phyloP scores from a whole-genome alignment of 2,888 invertebrate genomes.

The Tetropium fuscum region DNA sequence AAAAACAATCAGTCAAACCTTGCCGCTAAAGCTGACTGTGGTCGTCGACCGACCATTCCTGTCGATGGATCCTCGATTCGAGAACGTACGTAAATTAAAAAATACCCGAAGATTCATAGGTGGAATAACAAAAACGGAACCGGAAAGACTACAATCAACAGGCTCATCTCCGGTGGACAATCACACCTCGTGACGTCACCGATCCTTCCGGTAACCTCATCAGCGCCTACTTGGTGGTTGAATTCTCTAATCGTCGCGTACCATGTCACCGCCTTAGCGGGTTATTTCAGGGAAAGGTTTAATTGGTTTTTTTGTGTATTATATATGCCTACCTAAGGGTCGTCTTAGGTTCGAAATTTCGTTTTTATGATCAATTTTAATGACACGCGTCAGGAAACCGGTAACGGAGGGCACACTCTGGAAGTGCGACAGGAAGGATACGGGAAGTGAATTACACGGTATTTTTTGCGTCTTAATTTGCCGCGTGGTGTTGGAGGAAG shows the following conservation, averaged over 20 bases:
- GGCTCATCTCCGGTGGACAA: constrained; percentile 63
- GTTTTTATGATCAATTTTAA: constrained; percentile 39
- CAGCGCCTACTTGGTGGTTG: constrained; percentile 31
- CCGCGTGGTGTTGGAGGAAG: too few relatives aligned
- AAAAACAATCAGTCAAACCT: too few relatives aligned
- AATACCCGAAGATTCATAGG: too few relatives aligned
- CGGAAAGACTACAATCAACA: constrained; percentile 61
- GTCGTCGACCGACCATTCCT: too few relatives aligned
- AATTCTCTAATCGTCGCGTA: constrained; percentile 29
- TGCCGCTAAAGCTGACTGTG: too few relatives aligned
- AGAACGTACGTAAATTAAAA: too few relatives aligned
- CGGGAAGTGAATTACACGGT: constrained; percentile 26
- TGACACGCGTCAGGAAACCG: constrained; percentile 29
- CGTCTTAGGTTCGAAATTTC: too few relatives aligned
- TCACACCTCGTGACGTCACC: constrained; percentile 60
- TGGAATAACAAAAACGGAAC: constrained; percentile 56
- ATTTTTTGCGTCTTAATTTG: too few relatives aligned
- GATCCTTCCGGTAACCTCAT: constrained; percentile 55
- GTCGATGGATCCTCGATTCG: too few relatives aligned
- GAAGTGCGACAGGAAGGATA: constrained; percentile 43
- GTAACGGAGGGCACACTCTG: constrained; percentile 45
- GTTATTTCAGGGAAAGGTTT: constrained; percentile 39
- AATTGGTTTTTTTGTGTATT: constrained; percentile 42
- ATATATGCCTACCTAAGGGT: too few relatives aligned
- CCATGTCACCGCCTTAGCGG: constrained; percentile 22